phyloP scores from a whole-genome alignment of 2,113 vertebrate genomes.

The Dromas ardeola region DNA sequence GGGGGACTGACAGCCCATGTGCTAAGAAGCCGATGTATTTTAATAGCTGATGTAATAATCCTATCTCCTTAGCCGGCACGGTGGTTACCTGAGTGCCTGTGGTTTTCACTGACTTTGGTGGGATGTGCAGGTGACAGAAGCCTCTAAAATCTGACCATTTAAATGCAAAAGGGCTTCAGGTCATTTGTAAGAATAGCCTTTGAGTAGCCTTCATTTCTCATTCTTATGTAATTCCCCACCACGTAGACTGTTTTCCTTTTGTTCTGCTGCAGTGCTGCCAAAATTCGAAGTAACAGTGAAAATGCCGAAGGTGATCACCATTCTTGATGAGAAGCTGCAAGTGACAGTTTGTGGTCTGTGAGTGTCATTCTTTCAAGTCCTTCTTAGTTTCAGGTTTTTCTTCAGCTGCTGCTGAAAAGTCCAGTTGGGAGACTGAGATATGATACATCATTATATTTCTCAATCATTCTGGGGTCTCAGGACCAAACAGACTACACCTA shows the following conservation, averaged over 20 bases:
- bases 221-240: background rate
- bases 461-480: background rate
- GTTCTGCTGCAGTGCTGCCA: constrained; percentile 71
- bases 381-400: background rate
- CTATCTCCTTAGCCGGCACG: background rate
- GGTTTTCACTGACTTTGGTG: background rate
- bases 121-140: background rate
- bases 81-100: background rate
- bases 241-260: background rate
- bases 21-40: background rate
- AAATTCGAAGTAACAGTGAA: constrained; percentile 74
- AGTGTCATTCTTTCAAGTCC: constrained; percentile 39
- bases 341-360: constrained; percentile 72
- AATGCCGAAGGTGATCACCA: constrained; percentile 68
- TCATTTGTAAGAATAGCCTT: background rate
- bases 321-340: constrained; percentile 60
- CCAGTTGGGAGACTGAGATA: background rate
- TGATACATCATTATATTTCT: background rate
- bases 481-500: background rate
- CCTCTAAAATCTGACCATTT: background rate
- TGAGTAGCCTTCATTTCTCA: background rate
- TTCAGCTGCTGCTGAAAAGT: background rate
- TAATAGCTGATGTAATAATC: background rate
- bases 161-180: background rate
- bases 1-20: background rate